phyloP scores from a whole-genome alignment of 1,140 invertebrate genomes.

The Thaumatotibia leucotreta region DNA sequence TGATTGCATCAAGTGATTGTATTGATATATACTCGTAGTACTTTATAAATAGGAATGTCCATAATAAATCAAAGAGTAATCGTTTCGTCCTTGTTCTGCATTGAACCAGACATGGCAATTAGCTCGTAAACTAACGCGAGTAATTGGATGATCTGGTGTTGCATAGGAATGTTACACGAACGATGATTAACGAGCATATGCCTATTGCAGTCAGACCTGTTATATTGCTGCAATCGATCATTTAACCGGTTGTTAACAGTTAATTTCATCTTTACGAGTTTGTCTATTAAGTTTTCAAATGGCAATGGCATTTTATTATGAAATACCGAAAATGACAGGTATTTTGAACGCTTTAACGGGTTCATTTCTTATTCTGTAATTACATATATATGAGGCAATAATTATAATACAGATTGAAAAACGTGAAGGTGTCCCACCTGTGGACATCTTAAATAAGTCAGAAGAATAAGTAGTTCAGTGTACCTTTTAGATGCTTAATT shows the following conservation, averaged over 20 bases:
- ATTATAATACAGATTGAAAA: no score
- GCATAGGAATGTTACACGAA: neutral
- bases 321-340: no score
- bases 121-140: neutral
- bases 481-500: no score
- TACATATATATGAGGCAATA: no score
- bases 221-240: neutral
- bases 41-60: neutral
- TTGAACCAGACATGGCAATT: neutral
- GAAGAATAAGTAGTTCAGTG: no score
- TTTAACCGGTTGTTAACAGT: neutral
- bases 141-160: conserved; percentile 10
- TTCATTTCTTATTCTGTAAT: no score
- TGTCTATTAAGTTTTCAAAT: neutral
- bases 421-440: no score
- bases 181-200: conserved; percentile 1
- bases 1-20: no score
- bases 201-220: neutral
- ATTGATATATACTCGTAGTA: no score
- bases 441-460: no score
- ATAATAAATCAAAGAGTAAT: neutral
- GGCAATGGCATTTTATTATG: no score
- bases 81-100: neutral
- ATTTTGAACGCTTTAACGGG: no score
- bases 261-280: neutral